These are phyloP conservation scores for Tholera decimalis DNA, from an alignment of 2,888 invertebrate species.

Conservation along the genomic window DNA sequence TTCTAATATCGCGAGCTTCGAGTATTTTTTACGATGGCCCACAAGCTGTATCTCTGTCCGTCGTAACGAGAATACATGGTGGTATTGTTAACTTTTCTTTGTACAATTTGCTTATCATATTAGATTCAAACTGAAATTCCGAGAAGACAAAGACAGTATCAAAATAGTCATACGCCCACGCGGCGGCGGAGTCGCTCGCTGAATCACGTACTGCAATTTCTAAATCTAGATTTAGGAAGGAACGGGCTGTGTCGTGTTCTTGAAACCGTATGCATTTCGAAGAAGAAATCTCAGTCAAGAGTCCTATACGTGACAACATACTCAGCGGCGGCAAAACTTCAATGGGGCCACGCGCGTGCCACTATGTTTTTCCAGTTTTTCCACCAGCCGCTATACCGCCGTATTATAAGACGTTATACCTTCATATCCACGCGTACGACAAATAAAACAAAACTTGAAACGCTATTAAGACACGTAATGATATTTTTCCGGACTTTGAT, in stretches of 20 bases:
- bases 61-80: conserved; percentile 54
- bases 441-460: conserved; percentile 59
- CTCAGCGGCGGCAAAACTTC: conserved; percentile 76
- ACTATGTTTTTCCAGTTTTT: conserved; percentile 77
- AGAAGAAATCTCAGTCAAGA: conserved; percentile 76
- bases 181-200: conserved; percentile 57
- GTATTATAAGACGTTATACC: conserved; percentile 63
- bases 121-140: conserved; percentile 68
- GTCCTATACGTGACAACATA: conserved; percentile 80
- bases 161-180: conserved; percentile 76
- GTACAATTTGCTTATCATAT: conserved; percentile 70
- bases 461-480: conserved; percentile 61
- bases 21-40: conserved; percentile 55
- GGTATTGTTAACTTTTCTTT: conserved; percentile 60
- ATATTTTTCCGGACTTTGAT: conserved; percentile 66
- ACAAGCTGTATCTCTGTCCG: conserved; percentile 49
- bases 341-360: conserved; percentile 76
- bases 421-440: conserved; percentile 63
- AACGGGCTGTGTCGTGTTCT: conserved; percentile 77
- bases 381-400: conserved; percentile 63
- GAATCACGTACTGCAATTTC: conserved; percentile 84
- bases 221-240: conserved; percentile 84
- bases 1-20: conserved; percentile 62
- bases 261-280: conserved; percentile 82
- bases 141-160: conserved; percentile 70